Conservation (phyloP, 35 echinoderm and acorn worm species). For the Ptychodera flava region DNA sequence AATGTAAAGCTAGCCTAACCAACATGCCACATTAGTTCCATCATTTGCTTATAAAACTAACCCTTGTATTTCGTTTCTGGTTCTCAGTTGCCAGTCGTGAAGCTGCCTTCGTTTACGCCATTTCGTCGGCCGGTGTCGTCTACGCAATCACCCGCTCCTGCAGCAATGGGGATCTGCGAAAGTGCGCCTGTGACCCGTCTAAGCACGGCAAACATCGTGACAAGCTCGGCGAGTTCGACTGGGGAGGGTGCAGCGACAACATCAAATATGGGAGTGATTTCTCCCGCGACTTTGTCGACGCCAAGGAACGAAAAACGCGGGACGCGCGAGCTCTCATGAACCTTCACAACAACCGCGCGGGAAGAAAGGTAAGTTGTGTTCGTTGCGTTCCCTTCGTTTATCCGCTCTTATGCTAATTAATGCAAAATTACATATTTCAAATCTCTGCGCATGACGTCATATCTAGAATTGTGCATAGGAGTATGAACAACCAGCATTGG, state of each 20-base stretch:
- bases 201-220: slow-evolving; percentile 57
- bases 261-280: slow-evolving; percentile 85
- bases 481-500: too few species aligned
- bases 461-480: too few species aligned
- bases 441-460: too few species aligned
- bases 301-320: slow-evolving; percentile 63
- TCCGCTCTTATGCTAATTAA: too few species aligned
- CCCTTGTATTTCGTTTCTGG: not conserved
- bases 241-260: slow-evolving; percentile 93
- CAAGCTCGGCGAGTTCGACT: slow-evolving; percentile 62
- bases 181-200: slow-evolving; percentile 78
- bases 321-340: slow-evolving; percentile 90
- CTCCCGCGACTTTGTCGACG: slow-evolving; percentile 64
- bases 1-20: too few species aligned
- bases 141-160: slow-evolving; percentile 79
- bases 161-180: slow-evolving; percentile 77
- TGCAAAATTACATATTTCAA: too few species aligned
- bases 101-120: slow-evolving; percentile 80
- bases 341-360: slow-evolving; percentile 86
- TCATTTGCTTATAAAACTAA: too few species aligned
- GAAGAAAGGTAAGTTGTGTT: slow-evolving; percentile 57
- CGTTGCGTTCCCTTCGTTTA: too few species aligned
- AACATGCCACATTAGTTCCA: too few species aligned
- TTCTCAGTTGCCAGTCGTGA: slow-evolving; percentile 56
- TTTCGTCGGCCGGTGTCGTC: slow-evolving; percentile 82